phyloP scores from a whole-genome alignment of 30 jellyfish, hydroid and myxozoan genomes.

The Aurelia aurita region DNA sequence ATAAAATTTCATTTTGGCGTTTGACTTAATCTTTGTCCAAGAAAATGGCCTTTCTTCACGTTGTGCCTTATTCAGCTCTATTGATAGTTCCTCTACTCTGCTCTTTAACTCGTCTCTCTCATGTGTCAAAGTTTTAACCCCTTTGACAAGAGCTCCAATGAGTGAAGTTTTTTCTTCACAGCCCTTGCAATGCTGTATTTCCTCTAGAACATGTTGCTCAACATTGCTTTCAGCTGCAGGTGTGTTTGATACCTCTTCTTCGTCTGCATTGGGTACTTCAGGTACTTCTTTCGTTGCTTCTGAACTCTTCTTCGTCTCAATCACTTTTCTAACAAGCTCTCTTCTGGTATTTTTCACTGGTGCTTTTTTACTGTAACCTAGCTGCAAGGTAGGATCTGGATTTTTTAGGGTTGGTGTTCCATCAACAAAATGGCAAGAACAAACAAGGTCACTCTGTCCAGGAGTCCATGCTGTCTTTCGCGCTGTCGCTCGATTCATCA shows the following conservation, averaged over 20 bases:
- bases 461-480: slow-evolving; percentile 30
- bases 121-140: too few species aligned
- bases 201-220: background rate
- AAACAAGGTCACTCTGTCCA: slow-evolving; percentile 43
- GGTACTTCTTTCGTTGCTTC: too few species aligned
- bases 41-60: background rate
- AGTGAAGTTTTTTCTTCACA: background rate
- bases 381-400: slow-evolving; percentile 35
- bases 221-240: too few species aligned
- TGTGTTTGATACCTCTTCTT: background rate
- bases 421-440: slow-evolving; percentile 42
- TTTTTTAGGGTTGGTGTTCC: slow-evolving; percentile 45
- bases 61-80: background rate
- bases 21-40: background rate
- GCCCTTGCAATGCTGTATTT: background rate
- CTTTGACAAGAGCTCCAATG: background rate
- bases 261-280: background rate
- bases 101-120: too few species aligned
- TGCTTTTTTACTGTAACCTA: slow-evolving; percentile 31
- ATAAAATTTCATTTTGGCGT: slow-evolving; percentile 11
- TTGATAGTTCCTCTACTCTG: background rate
- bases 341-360: slow-evolving; percentile 59
- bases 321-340: background rate
- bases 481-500: slow-evolving; percentile 2
- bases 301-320: background rate